Conservation (phyloP, 2,888 invertebrate species). For the Cacoxenus indagator region DNA sequence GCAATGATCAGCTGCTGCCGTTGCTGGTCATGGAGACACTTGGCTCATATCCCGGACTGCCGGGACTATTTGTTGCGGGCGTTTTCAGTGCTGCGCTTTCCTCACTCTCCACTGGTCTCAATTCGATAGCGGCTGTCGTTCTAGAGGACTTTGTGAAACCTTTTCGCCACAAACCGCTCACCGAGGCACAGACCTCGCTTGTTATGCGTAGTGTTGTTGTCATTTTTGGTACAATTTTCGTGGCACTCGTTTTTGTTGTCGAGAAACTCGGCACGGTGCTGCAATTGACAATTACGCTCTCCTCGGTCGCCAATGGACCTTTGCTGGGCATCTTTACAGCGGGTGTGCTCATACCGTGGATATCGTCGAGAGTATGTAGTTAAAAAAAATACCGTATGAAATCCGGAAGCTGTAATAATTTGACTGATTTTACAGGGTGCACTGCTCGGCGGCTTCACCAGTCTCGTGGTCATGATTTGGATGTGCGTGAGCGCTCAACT, state of each 20-base stretch:
- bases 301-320: slow-evolving; percentile 78
- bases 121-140: slow-evolving; percentile 82
- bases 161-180: slow-evolving; percentile 72
- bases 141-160: slow-evolving; percentile 80
- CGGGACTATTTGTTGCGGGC: slow-evolving; percentile 90
- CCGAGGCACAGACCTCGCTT: slow-evolving; percentile 74
- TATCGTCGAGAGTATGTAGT: slow-evolving; percentile 73
- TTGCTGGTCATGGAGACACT: slow-evolving; percentile 88
- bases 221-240: slow-evolving; percentile 76
- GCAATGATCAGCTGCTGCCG: slow-evolving; percentile 85
- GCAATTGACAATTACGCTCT: slow-evolving; percentile 77
- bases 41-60: slow-evolving; percentile 82
- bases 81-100: slow-evolving; percentile 92
- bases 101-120: slow-evolving; percentile 83
- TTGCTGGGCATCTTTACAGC: slow-evolving; percentile 78
- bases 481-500: slow-evolving; percentile 73
- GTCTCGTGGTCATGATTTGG: slow-evolving; percentile 73
- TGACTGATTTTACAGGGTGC: slow-evolving; percentile 70
- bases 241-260: slow-evolving; percentile 75
- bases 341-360: slow-evolving; percentile 79
- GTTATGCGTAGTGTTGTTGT: slow-evolving; percentile 79
- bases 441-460: slow-evolving; percentile 72
- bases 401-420: background rate
- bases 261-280: slow-evolving; percentile 80
- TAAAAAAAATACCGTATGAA: background rate